These are phyloP conservation scores for Drosophila parvula DNA, from an alignment of 1,140 invertebrate species.

Conservation along the genomic window DNA sequence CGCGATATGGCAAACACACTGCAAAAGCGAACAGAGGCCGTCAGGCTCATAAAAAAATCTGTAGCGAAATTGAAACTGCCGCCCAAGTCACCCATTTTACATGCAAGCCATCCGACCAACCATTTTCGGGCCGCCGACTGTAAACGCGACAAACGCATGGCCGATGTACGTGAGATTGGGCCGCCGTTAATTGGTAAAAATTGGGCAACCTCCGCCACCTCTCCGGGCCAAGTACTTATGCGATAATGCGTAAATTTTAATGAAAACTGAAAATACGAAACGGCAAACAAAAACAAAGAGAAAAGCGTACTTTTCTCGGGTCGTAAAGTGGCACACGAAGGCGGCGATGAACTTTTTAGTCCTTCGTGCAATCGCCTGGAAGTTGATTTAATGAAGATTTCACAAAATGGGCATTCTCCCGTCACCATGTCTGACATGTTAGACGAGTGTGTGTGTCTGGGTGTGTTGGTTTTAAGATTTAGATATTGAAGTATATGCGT, in stretches of 20 bases:
- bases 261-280: conserved; percentile 55
- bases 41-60: conserved; percentile 65
- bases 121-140: conserved; percentile 12
- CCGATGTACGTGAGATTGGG: conserved; percentile 81
- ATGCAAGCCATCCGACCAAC: conserved; percentile 13
- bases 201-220: conserved; percentile 58
- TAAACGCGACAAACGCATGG: conserved; percentile 66
- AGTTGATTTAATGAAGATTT: conserved; percentile 83
- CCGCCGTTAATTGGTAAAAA: conserved; percentile 78
- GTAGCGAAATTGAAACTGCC: conserved; percentile 71
- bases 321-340: conserved; percentile 59
- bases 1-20: conserved; percentile 60
- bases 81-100: conserved; percentile 30
- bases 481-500: conserved; percentile 48
- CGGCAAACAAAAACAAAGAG: conserved; percentile 26
- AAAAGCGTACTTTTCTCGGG: conserved; percentile 54
- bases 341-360: conserved; percentile 8
- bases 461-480: conserved; percentile 35
- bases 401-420: conserved; percentile 54
- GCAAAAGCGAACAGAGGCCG: conserved; percentile 35
- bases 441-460: conserved; percentile 18
- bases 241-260: conserved; percentile 81
- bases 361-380: conserved; percentile 71
- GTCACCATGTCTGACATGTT: conserved; percentile 56
- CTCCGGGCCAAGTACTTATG: conserved; percentile 63